Evolutionary conservation across 92 coral and sea anemone genomes (phyloP).

Genomic region (Metridium senile): DNA sequence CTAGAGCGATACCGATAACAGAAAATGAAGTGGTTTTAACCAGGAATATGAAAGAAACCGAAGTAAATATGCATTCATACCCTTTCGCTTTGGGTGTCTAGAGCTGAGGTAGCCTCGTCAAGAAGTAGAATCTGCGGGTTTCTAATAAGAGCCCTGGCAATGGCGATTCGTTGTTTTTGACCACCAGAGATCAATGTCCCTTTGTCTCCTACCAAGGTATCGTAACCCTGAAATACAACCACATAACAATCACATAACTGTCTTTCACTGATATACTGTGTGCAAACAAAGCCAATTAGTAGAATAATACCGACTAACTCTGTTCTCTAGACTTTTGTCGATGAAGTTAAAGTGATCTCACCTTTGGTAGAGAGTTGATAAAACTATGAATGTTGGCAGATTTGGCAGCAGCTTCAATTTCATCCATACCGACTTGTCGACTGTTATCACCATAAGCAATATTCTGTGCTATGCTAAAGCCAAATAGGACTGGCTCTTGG

Average conservation of each 20-base stretch:
- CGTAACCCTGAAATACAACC: conserved; percentile 62
- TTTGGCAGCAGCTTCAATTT: conserved; percentile 87
- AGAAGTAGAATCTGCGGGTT: conserved; percentile 88
- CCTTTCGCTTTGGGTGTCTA: conserved; percentile 92
- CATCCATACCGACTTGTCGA: conserved; percentile 67
- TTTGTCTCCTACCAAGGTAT: conserved; percentile 85
- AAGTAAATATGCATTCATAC: conserved; percentile 19
- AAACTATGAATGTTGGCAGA: conserved; percentile 94
- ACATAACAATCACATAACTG: background rate
- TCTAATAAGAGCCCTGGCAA: conserved; percentile 86
- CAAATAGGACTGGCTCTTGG: conserved; percentile 93
- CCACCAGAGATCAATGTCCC: conserved; percentile 92
- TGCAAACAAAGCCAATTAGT: background rate
- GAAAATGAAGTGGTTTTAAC: too few relatives aligned
- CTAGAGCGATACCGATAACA: too few relatives aligned
- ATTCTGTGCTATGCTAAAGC: conserved; percentile 87
- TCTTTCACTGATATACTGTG: background rate
- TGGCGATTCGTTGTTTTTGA: conserved; percentile 92
- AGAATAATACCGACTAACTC: too few relatives aligned
- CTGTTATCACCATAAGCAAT: conserved; percentile 94
- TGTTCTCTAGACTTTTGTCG: background rate
- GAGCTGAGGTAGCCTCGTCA: conserved; percentile 93
- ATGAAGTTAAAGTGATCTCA: conserved; percentile 14
- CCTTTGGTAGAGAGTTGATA: conserved; percentile 86
- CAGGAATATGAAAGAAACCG: background rate